These are phyloP conservation scores for Nephrotoma flavescens DNA, from an alignment of 2,888 invertebrate species.

Conservation along the genomic window DNA sequence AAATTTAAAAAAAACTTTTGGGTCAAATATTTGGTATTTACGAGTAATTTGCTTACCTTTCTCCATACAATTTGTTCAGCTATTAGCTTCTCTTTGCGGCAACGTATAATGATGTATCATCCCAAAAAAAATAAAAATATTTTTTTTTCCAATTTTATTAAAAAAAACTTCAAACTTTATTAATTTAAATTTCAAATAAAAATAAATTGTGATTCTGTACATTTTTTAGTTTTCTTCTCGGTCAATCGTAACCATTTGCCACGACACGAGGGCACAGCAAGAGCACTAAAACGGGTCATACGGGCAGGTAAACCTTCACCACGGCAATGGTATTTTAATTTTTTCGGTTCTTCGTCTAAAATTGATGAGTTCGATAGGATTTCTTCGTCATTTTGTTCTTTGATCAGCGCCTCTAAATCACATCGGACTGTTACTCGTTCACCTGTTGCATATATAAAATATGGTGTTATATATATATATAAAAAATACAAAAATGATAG, in stretches of 20 bases:
- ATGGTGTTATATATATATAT: background rate
- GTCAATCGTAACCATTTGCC: conserved; percentile 68
- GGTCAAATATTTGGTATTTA: too few species aligned
- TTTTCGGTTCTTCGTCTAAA: conserved; percentile 7
- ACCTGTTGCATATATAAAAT: conserved; percentile 34
- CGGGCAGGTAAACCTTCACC: conserved; percentile 69
- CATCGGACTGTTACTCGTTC: conserved; percentile 67
- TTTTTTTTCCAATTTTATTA: background rate
- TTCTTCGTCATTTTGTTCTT: conserved; percentile 18
- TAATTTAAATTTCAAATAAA: conserved; percentile 23
- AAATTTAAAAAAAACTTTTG: too few species aligned
- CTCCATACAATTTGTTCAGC: too few species aligned
- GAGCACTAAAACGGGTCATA: conserved; percentile 67
- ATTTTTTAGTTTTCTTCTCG: conserved; percentile 30
- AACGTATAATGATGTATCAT: too few species aligned
- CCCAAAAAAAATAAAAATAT: background rate
- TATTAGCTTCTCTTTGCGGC: too few species aligned
- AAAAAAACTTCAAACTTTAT: conserved; percentile 1
- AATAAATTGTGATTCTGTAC: conserved; percentile 29
- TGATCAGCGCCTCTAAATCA: conserved; percentile 63
- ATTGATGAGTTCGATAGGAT: conserved; percentile 16
- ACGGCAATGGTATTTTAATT: conserved; percentile 41
- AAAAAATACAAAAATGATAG: background rate
- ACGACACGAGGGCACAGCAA: conserved; percentile 75
- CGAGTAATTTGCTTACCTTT: background rate